A percentile compares a stretch with the other conserved stretches of the same genome.
phyloP scores from a whole-genome alignment of 2,888 invertebrate species.

The Auanema freiburgensis region DNA sequence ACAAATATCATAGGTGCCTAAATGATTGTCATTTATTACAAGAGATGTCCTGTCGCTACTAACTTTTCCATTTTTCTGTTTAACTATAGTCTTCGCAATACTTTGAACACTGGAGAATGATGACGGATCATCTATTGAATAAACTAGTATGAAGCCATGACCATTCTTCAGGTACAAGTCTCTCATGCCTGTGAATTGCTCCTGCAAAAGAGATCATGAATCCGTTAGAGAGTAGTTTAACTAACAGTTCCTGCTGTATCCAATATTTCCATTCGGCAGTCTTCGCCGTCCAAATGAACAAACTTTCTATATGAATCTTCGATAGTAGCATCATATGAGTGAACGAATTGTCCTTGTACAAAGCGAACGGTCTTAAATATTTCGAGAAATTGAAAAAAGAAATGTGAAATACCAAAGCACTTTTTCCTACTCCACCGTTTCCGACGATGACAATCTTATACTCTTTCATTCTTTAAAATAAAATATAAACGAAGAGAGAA shows the following conservation, averaged over 20 bases:
- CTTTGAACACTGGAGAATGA: conserved; percentile 98
- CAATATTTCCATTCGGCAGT: conserved; percentile 97
- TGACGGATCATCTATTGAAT: conserved; percentile 98
- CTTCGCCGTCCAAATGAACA: conserved; percentile 97
- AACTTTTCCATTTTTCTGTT: too few species aligned
- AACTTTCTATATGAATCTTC: conserved; percentile 99
- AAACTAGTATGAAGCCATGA: conserved; percentile 96
- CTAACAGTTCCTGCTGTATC: conserved; percentile 94
- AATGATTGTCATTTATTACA: neutral
- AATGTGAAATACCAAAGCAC: conserved; percentile 74
- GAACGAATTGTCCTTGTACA: conserved; percentile 98
- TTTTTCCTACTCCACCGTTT: conserved; percentile 98
- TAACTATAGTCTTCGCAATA: too few species aligned
- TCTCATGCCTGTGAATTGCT: conserved; percentile 99
- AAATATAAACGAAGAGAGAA: neutral
- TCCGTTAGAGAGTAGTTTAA: neutral
- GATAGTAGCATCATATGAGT: conserved; percentile 97
- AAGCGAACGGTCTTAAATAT: conserved; percentile 80
- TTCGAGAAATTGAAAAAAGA: neutral
- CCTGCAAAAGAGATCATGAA: conserved; percentile 65
- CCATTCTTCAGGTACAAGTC: conserved; percentile 99
- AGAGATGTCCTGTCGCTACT: too few species aligned
- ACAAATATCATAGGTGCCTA: conserved; percentile 90
- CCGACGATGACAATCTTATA: conserved; percentile 99
- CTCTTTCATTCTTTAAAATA: conserved; percentile 77